Percentiles rank a stretch among this genome's conserved stretches.
These are phyloP conservation scores for Malthinus flaveolus DNA, from an alignment of 2,888 invertebrate species.

Conservation along the genomic window DNA sequence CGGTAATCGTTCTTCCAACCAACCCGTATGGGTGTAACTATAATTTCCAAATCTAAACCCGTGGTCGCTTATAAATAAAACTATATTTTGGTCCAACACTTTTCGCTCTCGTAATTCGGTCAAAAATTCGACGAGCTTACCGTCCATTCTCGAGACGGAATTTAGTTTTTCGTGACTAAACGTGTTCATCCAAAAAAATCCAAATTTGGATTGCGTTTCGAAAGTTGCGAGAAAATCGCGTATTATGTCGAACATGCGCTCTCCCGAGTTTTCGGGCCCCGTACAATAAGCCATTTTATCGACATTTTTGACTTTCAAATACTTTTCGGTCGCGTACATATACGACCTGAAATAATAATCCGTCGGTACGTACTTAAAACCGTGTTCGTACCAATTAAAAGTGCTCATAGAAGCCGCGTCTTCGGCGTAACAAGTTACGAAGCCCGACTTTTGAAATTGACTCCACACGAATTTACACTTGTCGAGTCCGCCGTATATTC, in stretches of 20 bases:
- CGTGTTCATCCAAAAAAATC: conserved; percentile 81
- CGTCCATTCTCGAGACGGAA: conserved; percentile 69
- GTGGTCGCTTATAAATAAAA: conserved; percentile 79
- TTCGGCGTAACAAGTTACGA: conserved; percentile 80
- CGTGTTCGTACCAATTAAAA: conserved; percentile 72
- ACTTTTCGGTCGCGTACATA: conserved; percentile 66
- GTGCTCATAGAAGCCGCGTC: conserved; percentile 74
- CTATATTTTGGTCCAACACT: conserved; percentile 66
- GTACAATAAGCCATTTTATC: conserved; percentile 55
- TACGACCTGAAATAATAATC: conserved; percentile 82
- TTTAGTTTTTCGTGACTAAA: conserved; percentile 75
- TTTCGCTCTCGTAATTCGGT: conserved; percentile 60
- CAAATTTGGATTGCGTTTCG: conserved; percentile 67
- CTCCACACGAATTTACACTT: conserved; percentile 80
- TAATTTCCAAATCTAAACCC: conserved; percentile 78
- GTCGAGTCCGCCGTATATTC: conserved; percentile 62
- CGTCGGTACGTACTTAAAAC: conserved; percentile 74
- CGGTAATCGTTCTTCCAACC: conserved; percentile 79
- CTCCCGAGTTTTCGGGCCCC: conserved; percentile 65
- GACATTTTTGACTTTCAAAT: conserved; percentile 43
- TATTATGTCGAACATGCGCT: conserved; percentile 71
- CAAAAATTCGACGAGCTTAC: conserved; percentile 63
- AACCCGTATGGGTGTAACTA: conserved; percentile 69
- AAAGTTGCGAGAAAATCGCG: conserved; percentile 68
- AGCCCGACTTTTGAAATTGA: conserved; percentile 69